Percentiles rank a stretch among this genome's conserved stretches.
Evolutionary conservation across 35 echinoderm and acorn worm species (phyloP).

Genomic region (Apostichopus parvimensis): DNA sequence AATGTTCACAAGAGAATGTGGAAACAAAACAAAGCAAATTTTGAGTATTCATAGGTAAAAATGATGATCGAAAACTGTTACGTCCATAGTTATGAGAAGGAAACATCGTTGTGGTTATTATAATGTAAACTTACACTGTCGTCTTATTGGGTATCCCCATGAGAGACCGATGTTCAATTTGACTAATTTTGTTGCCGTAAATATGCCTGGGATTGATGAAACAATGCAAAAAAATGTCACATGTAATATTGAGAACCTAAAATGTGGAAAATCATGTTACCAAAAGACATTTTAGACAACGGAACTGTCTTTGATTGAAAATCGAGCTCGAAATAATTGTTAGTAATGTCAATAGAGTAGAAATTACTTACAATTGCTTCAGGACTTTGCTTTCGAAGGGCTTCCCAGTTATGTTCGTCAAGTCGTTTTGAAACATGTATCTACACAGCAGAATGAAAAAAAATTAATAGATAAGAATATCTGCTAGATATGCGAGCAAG

Average conservation of each 20-base stretch:
- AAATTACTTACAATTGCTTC: neutral
- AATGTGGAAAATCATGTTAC: neutral
- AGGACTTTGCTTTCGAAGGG: neutral
- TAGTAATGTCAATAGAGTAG: neutral
- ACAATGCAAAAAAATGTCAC: neutral
- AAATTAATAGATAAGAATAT: neutral
- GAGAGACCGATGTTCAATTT: neutral
- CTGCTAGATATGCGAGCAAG: neutral
- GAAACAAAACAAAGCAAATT: too few relatives aligned
- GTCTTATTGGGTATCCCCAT: neutral
- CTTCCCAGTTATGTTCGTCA: neutral
- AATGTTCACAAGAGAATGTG: too few relatives aligned
- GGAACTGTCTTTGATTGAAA: neutral
- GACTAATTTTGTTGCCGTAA: neutral
- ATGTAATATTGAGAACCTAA: neutral
- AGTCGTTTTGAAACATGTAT: neutral
- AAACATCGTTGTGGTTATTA: too few relatives aligned
- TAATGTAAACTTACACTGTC: neutral
- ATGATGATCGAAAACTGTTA: too few relatives aligned
- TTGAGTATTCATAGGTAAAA: too few relatives aligned
- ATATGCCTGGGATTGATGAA: neutral
- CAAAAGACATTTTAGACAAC: neutral
- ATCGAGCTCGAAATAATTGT: neutral
- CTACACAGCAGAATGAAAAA: neutral
- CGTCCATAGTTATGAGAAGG: too few relatives aligned